Evolutionary conservation across 2,113 vertebrate genomes (phyloP).

Genomic region (Lycocorax pyrrhopterus): DNA sequence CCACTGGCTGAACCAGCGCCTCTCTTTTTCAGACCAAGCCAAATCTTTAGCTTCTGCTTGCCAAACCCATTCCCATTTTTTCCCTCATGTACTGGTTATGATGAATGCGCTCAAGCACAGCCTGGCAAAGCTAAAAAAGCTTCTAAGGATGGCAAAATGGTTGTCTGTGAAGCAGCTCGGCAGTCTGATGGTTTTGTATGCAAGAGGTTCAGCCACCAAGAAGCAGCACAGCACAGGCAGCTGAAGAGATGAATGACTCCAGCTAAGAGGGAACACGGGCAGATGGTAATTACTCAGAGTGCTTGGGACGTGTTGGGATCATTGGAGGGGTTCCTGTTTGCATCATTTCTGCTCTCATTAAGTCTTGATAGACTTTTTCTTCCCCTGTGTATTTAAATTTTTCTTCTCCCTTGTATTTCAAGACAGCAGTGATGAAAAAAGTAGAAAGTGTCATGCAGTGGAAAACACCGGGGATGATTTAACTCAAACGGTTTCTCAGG

Average conservation of each 20-base stretch:
- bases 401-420: background rate
- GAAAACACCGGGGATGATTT: background rate
- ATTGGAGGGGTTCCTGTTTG: background rate
- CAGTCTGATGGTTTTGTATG: background rate
- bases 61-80: background rate
- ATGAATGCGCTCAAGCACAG: background rate
- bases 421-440: background rate
- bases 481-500: rapidly evolving
- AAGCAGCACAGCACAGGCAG: background rate
- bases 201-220: background rate
- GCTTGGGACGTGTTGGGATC: background rate
- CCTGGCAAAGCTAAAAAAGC: background rate
- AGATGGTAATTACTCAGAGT: background rate
- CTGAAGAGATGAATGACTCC: background rate
- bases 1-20: rapidly evolving
- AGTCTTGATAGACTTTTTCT: background rate
- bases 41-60: background rate
- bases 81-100: background rate
- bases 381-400: background rate
- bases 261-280: background rate
- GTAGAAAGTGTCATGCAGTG: background rate
- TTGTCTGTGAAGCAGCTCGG: background rate
- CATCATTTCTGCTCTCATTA: background rate
- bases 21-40: background rate
- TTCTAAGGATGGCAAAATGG: background rate